Base-by-base conservation (phyloP, 1,140 invertebrate genomes). In the Danaus plexippus region DNA sequence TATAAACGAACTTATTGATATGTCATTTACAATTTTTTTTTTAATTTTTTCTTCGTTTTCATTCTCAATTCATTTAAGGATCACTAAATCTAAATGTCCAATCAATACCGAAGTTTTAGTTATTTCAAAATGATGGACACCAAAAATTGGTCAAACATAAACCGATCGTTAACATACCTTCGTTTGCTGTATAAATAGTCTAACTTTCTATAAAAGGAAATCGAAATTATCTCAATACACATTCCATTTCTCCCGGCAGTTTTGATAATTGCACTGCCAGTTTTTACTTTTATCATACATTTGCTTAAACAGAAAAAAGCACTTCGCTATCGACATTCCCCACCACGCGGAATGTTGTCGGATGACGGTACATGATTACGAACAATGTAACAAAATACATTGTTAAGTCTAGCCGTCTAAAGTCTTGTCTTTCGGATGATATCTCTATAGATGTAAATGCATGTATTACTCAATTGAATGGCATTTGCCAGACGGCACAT, bases 131-230 rank as follows among this genome's bases (percentile, higher is more conserved):
- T 32, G 7, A 32, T 32, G 22, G 22, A 7, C 22, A 32, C 22
- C 22, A 32, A 6, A 2, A 32, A 32, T 32, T 43, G 46, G 47
- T 59, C 65, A 54, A 61, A 61, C 52, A 55, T 61, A 60, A 59
- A 60, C 66, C 43, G 57, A 69, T 73, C 67, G 71, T 76, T 74
- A 73, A 71, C 68, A 71, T 56, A 64, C 66, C 67, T 55, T 66
- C 65, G 49, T 53, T 64, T 74, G 57, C 64, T 69, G 73, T 70
- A 73, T 63, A 71, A 77, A 77, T 75, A 80, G 72, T 75, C 69
- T 86, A 83, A 84, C 83, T 86, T 86, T 86, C 83, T 86, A 86
- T 76, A 82, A 84, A 86, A 82, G 79, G 83, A 86, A 86, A 86
- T 80, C 83, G 83, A 84, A 84, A 84, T 85, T 81, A 77, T 77